Percentiles rank a stretch among this genome's conserved stretches.
These are phyloP conservation scores for Podarcis lilfordi DNA, from an alignment of 2,797 vertebrate species.

Conservation along the genomic window DNA sequence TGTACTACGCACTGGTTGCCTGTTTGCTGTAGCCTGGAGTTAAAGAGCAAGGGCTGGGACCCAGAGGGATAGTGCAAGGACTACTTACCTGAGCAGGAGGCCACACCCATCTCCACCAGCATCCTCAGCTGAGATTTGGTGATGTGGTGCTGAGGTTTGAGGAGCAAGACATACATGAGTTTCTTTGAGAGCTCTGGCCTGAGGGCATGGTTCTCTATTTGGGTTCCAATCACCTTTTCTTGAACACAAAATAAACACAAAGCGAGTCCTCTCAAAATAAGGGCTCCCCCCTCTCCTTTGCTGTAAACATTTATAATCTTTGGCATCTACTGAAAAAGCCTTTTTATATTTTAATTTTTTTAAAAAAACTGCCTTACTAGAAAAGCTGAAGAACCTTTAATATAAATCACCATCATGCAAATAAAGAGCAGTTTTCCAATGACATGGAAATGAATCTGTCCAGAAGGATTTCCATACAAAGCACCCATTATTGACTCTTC, in stretches of 20 bases:
- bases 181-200: constrained; percentile 64
- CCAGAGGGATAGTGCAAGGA: too few species aligned
- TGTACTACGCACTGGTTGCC: neutral
- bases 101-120: neutral
- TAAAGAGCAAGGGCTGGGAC: too few species aligned
- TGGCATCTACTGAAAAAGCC: neutral
- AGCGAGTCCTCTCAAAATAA: neutral
- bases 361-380: neutral
- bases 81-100: constrained; percentile 70
- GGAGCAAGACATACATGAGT: constrained; percentile 74
- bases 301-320: neutral
- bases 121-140: constrained; percentile 50
- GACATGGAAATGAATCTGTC: neutral
- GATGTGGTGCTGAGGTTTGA: constrained; percentile 73
- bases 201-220: constrained; percentile 54
- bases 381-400: neutral
- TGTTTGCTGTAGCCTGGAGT: neutral
- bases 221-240: constrained; percentile 65
- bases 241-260: constrained; percentile 29
- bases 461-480: neutral
- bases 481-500: neutral
- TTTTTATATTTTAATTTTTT: neutral
- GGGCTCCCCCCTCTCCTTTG: neutral
- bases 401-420: neutral
- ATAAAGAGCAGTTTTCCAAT: neutral